Percentiles rank a stretch among this genome's conserved stretches.
These are phyloP conservation scores for Cryptocephalus primarius DNA, from an alignment of 2,888 invertebrate genomes.

Conservation along the genomic window DNA sequence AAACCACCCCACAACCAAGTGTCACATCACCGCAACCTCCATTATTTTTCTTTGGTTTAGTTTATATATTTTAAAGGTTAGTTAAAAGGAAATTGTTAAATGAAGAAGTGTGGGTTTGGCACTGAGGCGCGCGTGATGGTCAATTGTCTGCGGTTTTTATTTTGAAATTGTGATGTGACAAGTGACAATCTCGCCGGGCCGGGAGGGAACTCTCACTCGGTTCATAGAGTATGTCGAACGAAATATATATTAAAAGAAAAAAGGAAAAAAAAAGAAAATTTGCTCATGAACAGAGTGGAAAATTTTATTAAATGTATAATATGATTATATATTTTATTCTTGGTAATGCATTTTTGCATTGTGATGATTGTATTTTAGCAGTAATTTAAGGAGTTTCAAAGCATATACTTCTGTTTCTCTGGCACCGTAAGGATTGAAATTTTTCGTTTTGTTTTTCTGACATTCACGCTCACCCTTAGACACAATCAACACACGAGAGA, in stretches of 20 bases:
- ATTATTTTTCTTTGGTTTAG: constrained; percentile 10
- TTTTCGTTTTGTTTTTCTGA: constrained; percentile 1
- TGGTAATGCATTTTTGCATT: constrained; percentile 70
- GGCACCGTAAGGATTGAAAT: constrained; percentile 9
- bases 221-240: constrained; percentile 23
- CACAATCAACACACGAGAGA: constrained; percentile 1
- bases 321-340: constrained; percentile 68
- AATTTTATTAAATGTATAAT: constrained; percentile 37
- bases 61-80: constrained; percentile 15
- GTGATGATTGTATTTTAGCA: constrained; percentile 45
- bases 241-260: too few relatives aligned
- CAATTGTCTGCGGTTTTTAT: constrained; percentile 6
- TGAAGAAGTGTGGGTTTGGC: constrained; percentile 30
- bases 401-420: constrained; percentile 35
- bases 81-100: constrained; percentile 10
- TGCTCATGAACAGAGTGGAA: constrained; percentile 31
- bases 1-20: constrained; percentile 19
- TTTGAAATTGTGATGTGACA: constrained; percentile 10
- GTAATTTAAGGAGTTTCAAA: constrained; percentile 37
- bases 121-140: constrained; percentile 21
- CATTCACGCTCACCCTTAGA: not conserved
- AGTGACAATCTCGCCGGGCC: constrained; percentile 23
- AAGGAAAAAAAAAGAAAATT: not conserved
- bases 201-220: constrained; percentile 29
- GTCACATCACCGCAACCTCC: constrained; percentile 27